phyloP scores from a whole-genome alignment of 1,140 invertebrate genomes.

The Drosophila bocki region DNA sequence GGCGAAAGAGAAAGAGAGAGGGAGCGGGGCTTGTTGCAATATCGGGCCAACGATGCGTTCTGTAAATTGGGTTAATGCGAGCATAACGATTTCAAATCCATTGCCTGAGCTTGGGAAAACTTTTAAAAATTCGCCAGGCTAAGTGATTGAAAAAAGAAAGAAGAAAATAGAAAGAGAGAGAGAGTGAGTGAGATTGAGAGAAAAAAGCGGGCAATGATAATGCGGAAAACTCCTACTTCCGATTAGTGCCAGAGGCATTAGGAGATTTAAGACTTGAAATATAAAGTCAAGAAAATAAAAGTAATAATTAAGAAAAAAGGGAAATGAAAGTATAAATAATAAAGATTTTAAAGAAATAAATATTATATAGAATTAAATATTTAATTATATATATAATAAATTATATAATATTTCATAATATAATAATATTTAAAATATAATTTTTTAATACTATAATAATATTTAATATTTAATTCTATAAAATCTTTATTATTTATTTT shows the following conservation, averaged over 20 bases:
- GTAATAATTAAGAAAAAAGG: neutral
- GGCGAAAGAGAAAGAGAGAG: neutral
- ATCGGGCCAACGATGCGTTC: conserved; percentile 21
- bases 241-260: neutral
- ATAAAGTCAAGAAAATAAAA: neutral
- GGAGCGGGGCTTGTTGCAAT: neutral
- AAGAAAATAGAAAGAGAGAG: neutral
- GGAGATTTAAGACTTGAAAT: neutral
- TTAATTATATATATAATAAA: too few species aligned
- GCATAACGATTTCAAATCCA: conserved; percentile 46
- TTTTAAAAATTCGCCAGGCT: conserved; percentile 30
- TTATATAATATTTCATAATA: too few species aligned
- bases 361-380: too few species aligned
- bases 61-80: conserved; percentile 50
- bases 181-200: too few species aligned
- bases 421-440: too few species aligned
- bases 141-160: conserved; percentile 31
- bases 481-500: too few species aligned
- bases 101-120: conserved; percentile 26
- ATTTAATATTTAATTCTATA: too few species aligned
- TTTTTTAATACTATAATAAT: too few species aligned
- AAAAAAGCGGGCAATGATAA: conserved; percentile 6
- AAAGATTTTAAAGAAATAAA: too few species aligned
- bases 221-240: conserved; percentile 1
- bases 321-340: neutral